Evolutionary conservation across 2,113 vertebrate genomes (phyloP).

Genomic region (Cromileptes altivelis): DNA sequence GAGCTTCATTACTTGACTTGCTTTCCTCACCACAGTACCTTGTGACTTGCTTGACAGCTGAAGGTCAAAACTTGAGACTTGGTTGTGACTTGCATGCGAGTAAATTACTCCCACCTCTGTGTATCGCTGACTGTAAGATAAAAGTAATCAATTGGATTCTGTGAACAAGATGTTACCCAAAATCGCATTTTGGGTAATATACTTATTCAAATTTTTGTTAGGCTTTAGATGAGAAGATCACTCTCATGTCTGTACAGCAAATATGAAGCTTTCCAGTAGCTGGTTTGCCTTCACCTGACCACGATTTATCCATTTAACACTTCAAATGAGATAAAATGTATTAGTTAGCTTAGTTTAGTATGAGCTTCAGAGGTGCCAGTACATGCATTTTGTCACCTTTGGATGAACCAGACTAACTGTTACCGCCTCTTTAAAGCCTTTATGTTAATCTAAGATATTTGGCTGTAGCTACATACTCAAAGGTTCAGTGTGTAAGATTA

Average conservation of each 20-base stretch:
- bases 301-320: neutral
- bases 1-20: too few relatives aligned
- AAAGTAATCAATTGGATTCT: slow-evolving; percentile 7
- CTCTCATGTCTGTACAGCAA: neutral
- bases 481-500: too few relatives aligned
- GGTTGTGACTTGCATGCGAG: too few relatives aligned
- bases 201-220: too few relatives aligned
- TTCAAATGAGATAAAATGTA: too few relatives aligned
- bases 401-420: neutral
- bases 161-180: neutral
- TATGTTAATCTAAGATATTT: neutral
- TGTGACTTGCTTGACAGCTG: too few relatives aligned
- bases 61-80: too few relatives aligned
- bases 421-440: neutral
- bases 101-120: too few relatives aligned
- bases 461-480: too few relatives aligned
- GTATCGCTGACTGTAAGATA: neutral
- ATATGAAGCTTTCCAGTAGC: neutral
- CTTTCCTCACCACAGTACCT: too few relatives aligned
- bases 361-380: too few relatives aligned
- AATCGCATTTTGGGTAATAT: neutral
- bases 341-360: neutral
- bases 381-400: too few relatives aligned
- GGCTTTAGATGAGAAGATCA: neutral
- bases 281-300: neutral